phyloP scores from a whole-genome alignment of 2,797 vertebrate genomes.

The Agapornis canus region DNA sequence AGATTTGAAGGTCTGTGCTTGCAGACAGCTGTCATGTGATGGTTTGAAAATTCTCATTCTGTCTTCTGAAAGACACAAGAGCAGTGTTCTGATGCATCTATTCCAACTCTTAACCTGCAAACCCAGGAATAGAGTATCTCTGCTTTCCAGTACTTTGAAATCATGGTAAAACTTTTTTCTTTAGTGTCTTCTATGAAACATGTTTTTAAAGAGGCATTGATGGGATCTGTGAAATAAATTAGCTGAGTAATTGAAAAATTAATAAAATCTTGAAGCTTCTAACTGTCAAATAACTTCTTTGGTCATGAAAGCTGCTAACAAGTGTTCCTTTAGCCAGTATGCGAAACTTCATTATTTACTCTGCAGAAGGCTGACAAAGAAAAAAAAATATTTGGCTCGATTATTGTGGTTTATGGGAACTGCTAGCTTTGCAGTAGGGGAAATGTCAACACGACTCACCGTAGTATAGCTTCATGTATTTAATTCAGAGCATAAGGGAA shows the following conservation, averaged over 20 bases:
- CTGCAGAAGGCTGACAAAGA: not conserved
- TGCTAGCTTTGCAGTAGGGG: not conserved
- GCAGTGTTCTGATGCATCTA: not conserved
- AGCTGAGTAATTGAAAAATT: not conserved
- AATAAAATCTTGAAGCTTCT: not conserved
- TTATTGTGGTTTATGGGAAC: not conserved
- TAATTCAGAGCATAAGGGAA: not conserved
- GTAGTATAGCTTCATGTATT: not conserved
- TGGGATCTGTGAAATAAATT: not conserved
- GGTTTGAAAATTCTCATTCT: not conserved
- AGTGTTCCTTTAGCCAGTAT: not conserved
- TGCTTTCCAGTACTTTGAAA: not conserved
- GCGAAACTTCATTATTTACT: not conserved
- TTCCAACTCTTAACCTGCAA: not conserved
- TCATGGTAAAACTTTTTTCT: not conserved
- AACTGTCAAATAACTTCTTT: not conserved
- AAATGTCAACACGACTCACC: not conserved
- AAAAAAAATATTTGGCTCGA: not conserved
- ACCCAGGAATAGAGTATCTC: not conserved
- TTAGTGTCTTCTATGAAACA: not conserved
- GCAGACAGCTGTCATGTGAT: not conserved
- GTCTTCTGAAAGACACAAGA: not conserved
- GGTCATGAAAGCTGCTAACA: not conserved
- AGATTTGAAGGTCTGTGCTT: not conserved
- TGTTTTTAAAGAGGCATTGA: not conserved